Base-by-base conservation (phyloP, 1,140 invertebrate genomes). In the Littorina saxatilis region DNA sequence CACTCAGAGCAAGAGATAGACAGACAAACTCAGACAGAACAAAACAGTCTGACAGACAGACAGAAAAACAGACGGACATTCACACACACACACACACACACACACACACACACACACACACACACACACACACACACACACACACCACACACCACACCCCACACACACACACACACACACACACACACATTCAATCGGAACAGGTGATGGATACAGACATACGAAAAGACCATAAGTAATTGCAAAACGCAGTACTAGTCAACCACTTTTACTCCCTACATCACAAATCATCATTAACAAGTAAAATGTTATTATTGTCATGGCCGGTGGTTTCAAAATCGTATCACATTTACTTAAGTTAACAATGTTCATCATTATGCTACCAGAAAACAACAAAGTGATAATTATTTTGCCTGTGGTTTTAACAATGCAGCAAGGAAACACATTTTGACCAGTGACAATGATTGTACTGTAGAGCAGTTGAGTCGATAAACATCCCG, bases 1-100 rank as follows among this genome's bases (percentile, higher is more conserved):
- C 35, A 80, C n/a, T 50, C 35, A 80, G 79, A 43, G 61, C 70
- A 66, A 72, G 79, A 80, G 79, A 80, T 32, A 80, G 66, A 80
- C 35, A 80, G 79, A 80, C 35, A 72, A 66, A 72, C 35, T 52
- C 43, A 47, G 61, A 68, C 43, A 72, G 39, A 72, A 37, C 66
- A 2, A 68, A 39, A 68, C 15, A 79, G 35, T 43, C 23, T 27
- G 40, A 68, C 20, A 72, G 37, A 66, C 9, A 43, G 35, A 40
- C n/a, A 79, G 66, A 50, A 11, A 47, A 43, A 70, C 27, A 79
- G 27, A 79, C 27, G n/a, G 27, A 61, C 32, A 27, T 29, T 43
- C 29, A 58, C 7, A 29, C 76, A 32, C 2, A 78, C 13, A 58
- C 9, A 58, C 23, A 61, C 55, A 4, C 27, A 37, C 50, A 58